Base-by-base conservation (phyloP, 2,113 vertebrate species). In the Fukomys damarensis region DNA sequence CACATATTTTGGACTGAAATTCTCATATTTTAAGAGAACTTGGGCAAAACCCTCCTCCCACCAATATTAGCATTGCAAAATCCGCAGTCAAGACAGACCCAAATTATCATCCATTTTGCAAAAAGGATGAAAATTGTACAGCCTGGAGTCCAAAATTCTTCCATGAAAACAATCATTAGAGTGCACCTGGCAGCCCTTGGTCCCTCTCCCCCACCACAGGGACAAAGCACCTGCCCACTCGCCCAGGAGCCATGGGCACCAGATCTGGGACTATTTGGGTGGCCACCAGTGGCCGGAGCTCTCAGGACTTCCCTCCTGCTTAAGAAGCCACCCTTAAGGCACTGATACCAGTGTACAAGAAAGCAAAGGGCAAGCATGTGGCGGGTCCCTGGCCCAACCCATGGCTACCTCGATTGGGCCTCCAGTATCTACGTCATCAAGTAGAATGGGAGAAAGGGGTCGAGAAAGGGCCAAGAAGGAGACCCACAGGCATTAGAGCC, bases 41-140 rank as follows among this genome's bases (percentile, higher is more conserved):
- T 97, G 91, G 94, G 97, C 96, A 93, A 96, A 97, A 89, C 77
- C 96, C 97, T 97, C 97, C 95, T 97, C 96, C 91, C 94, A 97
- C 86, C 97, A 94, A 95, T 98, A 98, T 98, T 98, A 97, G 97
- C 97, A 98, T 97, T 98, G 97, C 97, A 98, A 97, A 98, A 96
- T 89, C 91, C 0, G 93, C 96, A 97, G 97, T 97, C 97, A 98
- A 98, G 97, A 97, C 97, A 97, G 96, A 94, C 94, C 80, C 96
- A 97, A 97, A 97, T 98, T 98, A 98, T 97, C 97, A 97, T 98
- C 91, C 95, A 97, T 97, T 97, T 97, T 97, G 85, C 92, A 96
- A 97, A 98, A 97, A 97, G 96, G 94, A 96, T 97, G 97, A 96
- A 97, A 98, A 97, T 97, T 98, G 95, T 97, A 93, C 66, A 93